phyloP scores from a whole-genome alignment of 2,888 invertebrate species.

The Lasioglossum leucozonium region DNA sequence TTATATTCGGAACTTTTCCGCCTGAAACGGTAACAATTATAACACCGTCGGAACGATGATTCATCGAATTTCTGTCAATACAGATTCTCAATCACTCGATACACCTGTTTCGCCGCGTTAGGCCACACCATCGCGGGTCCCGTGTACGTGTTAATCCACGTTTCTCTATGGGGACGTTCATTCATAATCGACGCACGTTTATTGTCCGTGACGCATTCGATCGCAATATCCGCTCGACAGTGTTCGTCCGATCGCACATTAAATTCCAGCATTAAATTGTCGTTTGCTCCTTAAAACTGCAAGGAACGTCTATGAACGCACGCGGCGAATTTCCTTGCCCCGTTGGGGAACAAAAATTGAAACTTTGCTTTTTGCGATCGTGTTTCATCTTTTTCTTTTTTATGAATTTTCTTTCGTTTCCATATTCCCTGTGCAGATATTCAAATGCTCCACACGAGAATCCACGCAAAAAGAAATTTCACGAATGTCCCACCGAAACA shows the following conservation, averaged over 20 bases:
- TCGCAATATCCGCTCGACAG: neutral
- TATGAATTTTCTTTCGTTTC: no score
- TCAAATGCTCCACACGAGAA: neutral
- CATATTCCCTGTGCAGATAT: no score
- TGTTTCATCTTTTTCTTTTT: neutral
- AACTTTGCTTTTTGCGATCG: no score
- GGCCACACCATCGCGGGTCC: neutral
- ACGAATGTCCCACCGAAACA: no score
- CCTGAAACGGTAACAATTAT: conserved; percentile 1
- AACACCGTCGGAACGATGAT: neutral
- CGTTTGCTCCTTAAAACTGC: neutral
- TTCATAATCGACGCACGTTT: conserved; percentile 29
- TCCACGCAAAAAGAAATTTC: no score
- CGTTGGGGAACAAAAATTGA: neutral
- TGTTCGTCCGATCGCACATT: neutral
- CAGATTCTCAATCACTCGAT: neutral
- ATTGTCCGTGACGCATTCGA: conserved; percentile 11
- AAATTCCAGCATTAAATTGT: neutral
- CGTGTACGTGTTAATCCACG: conserved; percentile 13
- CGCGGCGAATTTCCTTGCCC: neutral
- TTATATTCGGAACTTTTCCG: neutral
- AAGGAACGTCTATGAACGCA: neutral
- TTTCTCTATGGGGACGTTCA: conserved; percentile 9
- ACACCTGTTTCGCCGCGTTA: neutral
- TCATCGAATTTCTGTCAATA: conserved; percentile 11